Evolutionary conservation across 2,797 vertebrate genomes (phyloP).

Genomic region (Knipowitschia caucasica): DNA sequence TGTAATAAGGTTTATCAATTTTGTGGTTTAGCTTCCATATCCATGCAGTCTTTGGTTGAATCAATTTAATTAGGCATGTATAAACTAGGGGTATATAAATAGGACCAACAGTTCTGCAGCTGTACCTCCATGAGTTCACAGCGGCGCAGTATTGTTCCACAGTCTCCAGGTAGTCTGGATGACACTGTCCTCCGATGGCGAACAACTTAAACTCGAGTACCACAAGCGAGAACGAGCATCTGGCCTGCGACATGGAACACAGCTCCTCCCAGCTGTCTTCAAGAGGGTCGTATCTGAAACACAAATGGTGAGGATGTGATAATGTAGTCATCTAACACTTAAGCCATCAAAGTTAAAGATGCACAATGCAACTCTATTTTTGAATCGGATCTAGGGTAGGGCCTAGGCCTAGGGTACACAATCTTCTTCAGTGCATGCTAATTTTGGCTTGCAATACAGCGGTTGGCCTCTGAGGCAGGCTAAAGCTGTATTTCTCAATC

Average conservation of each 20-base stretch:
- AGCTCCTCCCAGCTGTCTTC: slow-evolving; percentile 66
- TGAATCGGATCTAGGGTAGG: too few relatives aligned
- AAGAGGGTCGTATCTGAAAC: slow-evolving; percentile 66
- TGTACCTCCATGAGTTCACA: slow-evolving; percentile 73
- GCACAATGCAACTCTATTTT: too few relatives aligned
- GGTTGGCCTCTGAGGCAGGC: too few relatives aligned
- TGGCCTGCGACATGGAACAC: slow-evolving; percentile 64
- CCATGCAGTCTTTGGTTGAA: too few relatives aligned
- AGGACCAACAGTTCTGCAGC: not conserved
- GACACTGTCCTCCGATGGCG: slow-evolving; percentile 68
- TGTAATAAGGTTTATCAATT: too few relatives aligned
- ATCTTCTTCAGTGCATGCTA: too few relatives aligned
- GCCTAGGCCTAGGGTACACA: too few relatives aligned
- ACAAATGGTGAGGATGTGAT: not conserved
- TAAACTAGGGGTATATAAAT: not conserved
- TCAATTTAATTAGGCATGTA: not conserved
- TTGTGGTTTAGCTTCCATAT: too few relatives aligned
- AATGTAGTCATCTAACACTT: too few relatives aligned
- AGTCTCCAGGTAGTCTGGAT: slow-evolving; percentile 53
- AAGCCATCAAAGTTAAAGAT: too few relatives aligned
- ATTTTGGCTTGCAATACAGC: too few relatives aligned
- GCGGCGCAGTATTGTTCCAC: slow-evolving; percentile 72
- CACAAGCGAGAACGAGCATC: slow-evolving; percentile 66
- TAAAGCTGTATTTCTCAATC: too few relatives aligned
- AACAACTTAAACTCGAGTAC: slow-evolving; percentile 57